Conservation (phyloP, 1,140 invertebrate genomes). For the Colletes latitarsis region DNA sequence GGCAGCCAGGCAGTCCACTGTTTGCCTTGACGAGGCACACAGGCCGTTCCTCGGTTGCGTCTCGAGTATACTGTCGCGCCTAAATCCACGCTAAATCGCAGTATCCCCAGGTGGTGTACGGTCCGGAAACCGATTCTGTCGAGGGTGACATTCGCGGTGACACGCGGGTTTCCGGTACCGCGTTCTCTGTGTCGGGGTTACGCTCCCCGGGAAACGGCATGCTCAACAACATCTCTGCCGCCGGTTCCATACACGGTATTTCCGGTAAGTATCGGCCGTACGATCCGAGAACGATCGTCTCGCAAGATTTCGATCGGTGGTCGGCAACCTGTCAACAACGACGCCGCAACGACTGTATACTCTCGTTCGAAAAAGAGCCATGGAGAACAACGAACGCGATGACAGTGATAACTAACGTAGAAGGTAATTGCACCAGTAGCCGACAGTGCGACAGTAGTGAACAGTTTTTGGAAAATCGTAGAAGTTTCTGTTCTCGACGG, state of each 20-base stretch:
- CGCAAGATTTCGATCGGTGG: too few species aligned
- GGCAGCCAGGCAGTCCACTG: constrained; percentile 79
- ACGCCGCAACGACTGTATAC: too few species aligned
- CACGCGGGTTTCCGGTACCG: constrained; percentile 55
- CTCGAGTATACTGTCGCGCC: constrained; percentile 41
- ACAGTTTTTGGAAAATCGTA: too few species aligned
- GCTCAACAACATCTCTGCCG: constrained; percentile 81
- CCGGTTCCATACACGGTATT: constrained; percentile 79
- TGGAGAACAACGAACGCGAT: too few species aligned
- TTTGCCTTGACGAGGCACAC: constrained; percentile 79
- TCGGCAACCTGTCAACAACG: too few species aligned
- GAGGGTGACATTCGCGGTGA: constrained; percentile 59
- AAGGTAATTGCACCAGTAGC: too few species aligned
- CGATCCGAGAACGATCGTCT: background rate
- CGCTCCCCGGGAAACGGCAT: constrained; percentile 77
- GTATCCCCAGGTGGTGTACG: constrained; percentile 2
- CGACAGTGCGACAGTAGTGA: too few species aligned
- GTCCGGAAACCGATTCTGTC: constrained; percentile 1
- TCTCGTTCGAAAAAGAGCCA: too few species aligned
- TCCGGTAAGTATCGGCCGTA: constrained; percentile 74
- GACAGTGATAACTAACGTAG: too few species aligned
- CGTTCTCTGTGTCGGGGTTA: constrained; percentile 70
- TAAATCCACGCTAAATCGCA: constrained; percentile 1
- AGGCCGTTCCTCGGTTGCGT: constrained; percentile 67
- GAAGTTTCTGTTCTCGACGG: background rate